Base-by-base conservation (phyloP, 2,113 vertebrate genomes). In the Heterotilapia buettikoferi region DNA sequence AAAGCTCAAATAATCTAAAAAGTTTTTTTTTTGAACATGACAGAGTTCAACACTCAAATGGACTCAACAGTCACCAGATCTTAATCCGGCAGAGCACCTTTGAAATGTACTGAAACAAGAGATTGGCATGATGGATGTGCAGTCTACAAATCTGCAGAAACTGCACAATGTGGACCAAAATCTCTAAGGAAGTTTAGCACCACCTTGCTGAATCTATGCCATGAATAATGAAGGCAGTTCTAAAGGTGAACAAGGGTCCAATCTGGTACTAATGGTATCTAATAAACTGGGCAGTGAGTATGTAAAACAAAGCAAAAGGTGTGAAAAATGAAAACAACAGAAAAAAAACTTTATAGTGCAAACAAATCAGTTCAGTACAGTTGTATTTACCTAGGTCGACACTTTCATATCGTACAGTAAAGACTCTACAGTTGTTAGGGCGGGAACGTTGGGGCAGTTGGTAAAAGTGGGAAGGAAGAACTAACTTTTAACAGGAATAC, bases 321-420 rank as follows among this genome's bases (percentile, higher is more conserved):
- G 33, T 0, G 63, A 21, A 21, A n/a, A 40, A 68, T 68, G 11
- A 68, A 68, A 68, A 38, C 61, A 38, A 68, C 63, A 68, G 63
- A 2, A 21, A 13, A 40, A 33, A 61, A 63, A 3, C 59, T 18
- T 61, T 31, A 61, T 31, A 63, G 59, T 33, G 59, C 29, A 63
- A 68, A 40, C 63, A 68, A 68, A 0, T 68, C 33, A 40, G 19
- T 71, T 43, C 0, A 2, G 33, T 71, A 24, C 66, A 24, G 36
- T 14, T 71, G n/a, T 43, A 43, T 43, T 43, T 71, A 43, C 5
- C 3, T 43, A 71, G 36, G n/a, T 24, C 1, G 1, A 21, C 63
- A 63, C 36, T n/a, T 40, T 68, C 36, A 40, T 24, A 68, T 43
- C 5, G 0, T 16, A 71, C 12, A 24, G 38, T 43, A 71, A 71